Base-by-base conservation (phyloP, 2,797 vertebrate species). In the Pyrocephalus nanus region DNA sequence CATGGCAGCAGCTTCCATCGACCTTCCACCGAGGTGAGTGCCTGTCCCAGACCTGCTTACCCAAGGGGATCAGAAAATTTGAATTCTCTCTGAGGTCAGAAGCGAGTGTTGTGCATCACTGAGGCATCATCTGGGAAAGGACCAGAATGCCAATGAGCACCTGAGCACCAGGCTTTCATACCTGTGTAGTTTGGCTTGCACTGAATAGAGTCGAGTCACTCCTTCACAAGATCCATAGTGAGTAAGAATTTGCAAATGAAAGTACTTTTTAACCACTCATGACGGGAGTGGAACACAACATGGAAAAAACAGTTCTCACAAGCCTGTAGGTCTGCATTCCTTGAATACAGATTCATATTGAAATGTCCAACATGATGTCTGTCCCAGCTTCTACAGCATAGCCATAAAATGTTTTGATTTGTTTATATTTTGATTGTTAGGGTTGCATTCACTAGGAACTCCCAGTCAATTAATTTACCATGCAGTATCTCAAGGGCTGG, bases 1-100 rank as follows among this genome's bases (percentile, higher is more conserved):
- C 98, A 98, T 22, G 97, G 98, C 78, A 98, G 98, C 97, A 98
- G 97, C 94, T 97, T 98, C 93, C 97, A 98, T 77, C 92, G 96
- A 74, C 97, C 97, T 17, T 97, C 97, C 20, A 97, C 97, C 1
- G 98, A 98, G 97, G 98, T 98, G 93, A 97, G 98, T 57, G 54
- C 38, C 30, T 51, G 30, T 73, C 58, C 67, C 51, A 10, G 21
- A 48, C 54, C 48, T 64, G 2, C 36, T 77, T 65, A 30, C 22
- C 36, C n/a, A 38, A 36, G 30, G 38, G 21, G 12, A n/a, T 38
- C 8, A 16, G 36, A 11, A 81, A 42, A 36, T 53, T 87, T 55
- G 23, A 7, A 2, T 54, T 62, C n/a, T 36, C 67, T 62, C 25
- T 36, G 26, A 47, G 29, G 75, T 93, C 79, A 70, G 72, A 54